phyloP scores from a whole-genome alignment of 1,140 invertebrate species.

The Drosophila cardini region DNA sequence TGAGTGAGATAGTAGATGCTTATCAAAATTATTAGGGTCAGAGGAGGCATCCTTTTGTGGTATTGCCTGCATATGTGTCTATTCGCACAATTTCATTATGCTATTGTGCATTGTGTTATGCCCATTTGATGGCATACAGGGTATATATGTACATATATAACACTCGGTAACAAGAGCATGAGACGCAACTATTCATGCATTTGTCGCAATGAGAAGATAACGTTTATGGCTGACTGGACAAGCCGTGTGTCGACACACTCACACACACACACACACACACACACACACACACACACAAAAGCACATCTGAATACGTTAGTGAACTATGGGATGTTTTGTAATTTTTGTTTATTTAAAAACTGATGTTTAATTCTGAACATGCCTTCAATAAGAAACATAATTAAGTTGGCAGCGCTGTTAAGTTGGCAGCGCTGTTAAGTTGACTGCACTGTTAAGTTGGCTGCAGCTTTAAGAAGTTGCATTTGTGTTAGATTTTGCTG shows the following conservation, averaged over 20 bases:
- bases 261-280: constrained; percentile 23
- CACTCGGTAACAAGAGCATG: constrained; percentile 11
- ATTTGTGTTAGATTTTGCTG: too few relatives aligned
- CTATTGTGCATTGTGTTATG: constrained; percentile 13
- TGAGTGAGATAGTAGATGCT: constrained; percentile 5
- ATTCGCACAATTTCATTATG: constrained; percentile 12
- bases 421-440: too few relatives aligned
- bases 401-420: too few relatives aligned
- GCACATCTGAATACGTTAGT: too few relatives aligned
- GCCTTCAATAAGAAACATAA: too few relatives aligned
- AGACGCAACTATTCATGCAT: constrained; percentile 64
- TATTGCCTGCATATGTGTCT: not conserved
- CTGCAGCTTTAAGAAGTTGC: too few relatives aligned
- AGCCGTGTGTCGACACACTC: constrained; percentile 11
- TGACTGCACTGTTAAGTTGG: too few relatives aligned
- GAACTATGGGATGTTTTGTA: too few relatives aligned
- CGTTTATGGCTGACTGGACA: constrained; percentile 74
- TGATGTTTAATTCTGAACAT: too few relatives aligned
- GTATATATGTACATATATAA: constrained; percentile 14
- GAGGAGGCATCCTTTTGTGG: not conserved
- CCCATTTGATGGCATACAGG: constrained; percentile 17
- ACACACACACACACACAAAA: constrained; percentile 14
- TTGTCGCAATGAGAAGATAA: constrained; percentile 73
- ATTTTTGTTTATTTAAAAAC: too few relatives aligned
- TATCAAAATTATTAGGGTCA: constrained; percentile 11